Conservation (phyloP, 1,140 invertebrate genomes). For the Macrostomum lignano region DNA sequence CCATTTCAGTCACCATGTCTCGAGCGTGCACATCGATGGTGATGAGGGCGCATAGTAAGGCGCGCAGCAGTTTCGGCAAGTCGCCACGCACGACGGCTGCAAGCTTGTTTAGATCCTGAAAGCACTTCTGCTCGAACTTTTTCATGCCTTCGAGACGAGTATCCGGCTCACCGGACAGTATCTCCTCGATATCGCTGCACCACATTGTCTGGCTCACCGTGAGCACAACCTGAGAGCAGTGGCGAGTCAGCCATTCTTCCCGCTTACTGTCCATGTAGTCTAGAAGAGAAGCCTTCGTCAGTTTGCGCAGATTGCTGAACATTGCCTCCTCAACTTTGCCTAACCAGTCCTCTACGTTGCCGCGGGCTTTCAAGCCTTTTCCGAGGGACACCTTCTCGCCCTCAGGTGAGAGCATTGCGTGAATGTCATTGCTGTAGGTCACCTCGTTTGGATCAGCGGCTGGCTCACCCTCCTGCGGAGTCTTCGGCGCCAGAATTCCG, state of each 20-base stretch:
- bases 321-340: slow-evolving; percentile 37
- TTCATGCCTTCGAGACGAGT: slow-evolving; percentile 30
- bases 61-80: slow-evolving; percentile 38
- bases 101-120: slow-evolving; percentile 41
- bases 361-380: slow-evolving; percentile 50
- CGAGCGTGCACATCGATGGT: slow-evolving; percentile 57
- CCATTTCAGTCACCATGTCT: slow-evolving; percentile 45
- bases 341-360: slow-evolving; percentile 61
- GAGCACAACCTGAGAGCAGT: slow-evolving; percentile 39
- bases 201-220: slow-evolving; percentile 59
- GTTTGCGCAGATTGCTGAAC: slow-evolving; percentile 25
- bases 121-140: slow-evolving; percentile 37
- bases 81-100: slow-evolving; percentile 44
- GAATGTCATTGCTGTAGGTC: slow-evolving; percentile 40
- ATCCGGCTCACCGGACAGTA: slow-evolving; percentile 33
- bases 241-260: slow-evolving; percentile 35
- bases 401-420: slow-evolving; percentile 57
- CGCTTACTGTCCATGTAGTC: slow-evolving; percentile 36
- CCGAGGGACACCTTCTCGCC: slow-evolving; percentile 43
- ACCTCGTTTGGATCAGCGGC: slow-evolving; percentile 10
- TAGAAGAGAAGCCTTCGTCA: slow-evolving; percentile 32
- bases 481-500: slow-evolving; percentile 17
- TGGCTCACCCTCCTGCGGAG: neutral
- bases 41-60: slow-evolving; percentile 47
- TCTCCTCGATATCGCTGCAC: slow-evolving; percentile 42